Base-by-base conservation (phyloP, 2,888 invertebrate genomes). In the Mesorhabditis spiculigera region DNA sequence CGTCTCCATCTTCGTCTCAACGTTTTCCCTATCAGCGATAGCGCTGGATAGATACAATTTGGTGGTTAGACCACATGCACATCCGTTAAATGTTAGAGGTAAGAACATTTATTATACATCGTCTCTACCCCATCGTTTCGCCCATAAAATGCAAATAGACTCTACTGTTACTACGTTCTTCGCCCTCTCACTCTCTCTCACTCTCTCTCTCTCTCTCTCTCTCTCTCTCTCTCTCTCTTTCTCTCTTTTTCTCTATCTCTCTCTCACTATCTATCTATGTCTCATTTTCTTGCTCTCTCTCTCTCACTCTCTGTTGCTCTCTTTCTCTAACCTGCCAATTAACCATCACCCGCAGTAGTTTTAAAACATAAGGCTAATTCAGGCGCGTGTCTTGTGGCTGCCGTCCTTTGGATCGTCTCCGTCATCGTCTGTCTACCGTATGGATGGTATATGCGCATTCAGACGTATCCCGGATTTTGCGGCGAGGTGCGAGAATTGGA, bases 1-100 rank as follows among this genome's bases (percentile, higher is more conserved):
- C 68, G 93, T 93, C 84, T 94, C 94, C 86, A 94, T 97, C 78
- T 96, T 96, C 90, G 94, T 97, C 85, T 95, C 95, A 75, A 95
- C 96, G 2, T 89, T 96, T 82, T 97, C 96, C 6, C 90, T 97
- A 75, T 95, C 94, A 79, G 93, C 95, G 79, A 97, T 97, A 82
- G 97, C 97, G 68, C 92, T 96, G 73, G 97, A 97, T 89, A 72
- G 78, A n/a, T 78, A 78, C 72, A 77, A 75, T 66, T 86, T 91
- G 92, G 82, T 82, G 16, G 82, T 82, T 41, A 73, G 77, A 10
- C 82, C 82, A 4, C 82, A 82, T 65, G 76, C 75, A 68, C 79
- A 78, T 4, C 81, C 81, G n/a, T 69, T 82, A 6, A 75, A 71
- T 58, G 75, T 75, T 10, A 71, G 77, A 68, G 76, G 78, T 50